These are phyloP conservation scores for Nesogale talazaci DNA, from an alignment of 2,113 vertebrate genomes.

Conservation along the genomic window DNA sequence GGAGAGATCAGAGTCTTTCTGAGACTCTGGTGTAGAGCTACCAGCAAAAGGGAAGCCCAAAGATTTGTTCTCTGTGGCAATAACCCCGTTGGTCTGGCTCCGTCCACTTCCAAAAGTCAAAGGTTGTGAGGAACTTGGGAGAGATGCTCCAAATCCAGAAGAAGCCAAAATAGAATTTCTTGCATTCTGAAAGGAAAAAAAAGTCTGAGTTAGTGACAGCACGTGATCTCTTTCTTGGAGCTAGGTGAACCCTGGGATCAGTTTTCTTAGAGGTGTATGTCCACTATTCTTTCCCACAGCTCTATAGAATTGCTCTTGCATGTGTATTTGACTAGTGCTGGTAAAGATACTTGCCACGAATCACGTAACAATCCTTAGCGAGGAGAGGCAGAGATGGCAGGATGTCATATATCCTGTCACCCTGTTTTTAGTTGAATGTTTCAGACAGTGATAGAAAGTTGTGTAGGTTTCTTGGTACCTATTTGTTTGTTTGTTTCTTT, in stretches of 20 bases:
- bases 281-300: conserved; percentile 41
- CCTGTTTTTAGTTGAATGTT: background rate
- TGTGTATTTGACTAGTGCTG: conserved; percentile 39
- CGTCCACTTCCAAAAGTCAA: conserved; percentile 90
- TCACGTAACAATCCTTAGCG: conserved; percentile 25
- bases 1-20: conserved; percentile 90
- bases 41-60: conserved; percentile 93
- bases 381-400: conserved; percentile 21
- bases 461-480: background rate
- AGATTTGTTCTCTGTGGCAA: conserved; percentile 89
- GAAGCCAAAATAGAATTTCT: conserved; percentile 86
- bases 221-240: conserved; percentile 19
- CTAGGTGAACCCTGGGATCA: background rate
- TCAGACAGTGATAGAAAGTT: background rate
- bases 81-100: conserved; percentile 91
- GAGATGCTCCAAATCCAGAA: conserved; percentile 88
- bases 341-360: conserved; percentile 47
- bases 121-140: conserved; percentile 86
- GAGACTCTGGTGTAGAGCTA: conserved; percentile 86
- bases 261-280: conserved; percentile 21
- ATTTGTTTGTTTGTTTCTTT: too few relatives aligned
- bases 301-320: conserved; percentile 21
- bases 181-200: conserved; percentile 89
- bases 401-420: background rate
- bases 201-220: conserved; percentile 64